Conservation (phyloP, 2,797 vertebrate species). For the Psittacula derbiana region DNA sequence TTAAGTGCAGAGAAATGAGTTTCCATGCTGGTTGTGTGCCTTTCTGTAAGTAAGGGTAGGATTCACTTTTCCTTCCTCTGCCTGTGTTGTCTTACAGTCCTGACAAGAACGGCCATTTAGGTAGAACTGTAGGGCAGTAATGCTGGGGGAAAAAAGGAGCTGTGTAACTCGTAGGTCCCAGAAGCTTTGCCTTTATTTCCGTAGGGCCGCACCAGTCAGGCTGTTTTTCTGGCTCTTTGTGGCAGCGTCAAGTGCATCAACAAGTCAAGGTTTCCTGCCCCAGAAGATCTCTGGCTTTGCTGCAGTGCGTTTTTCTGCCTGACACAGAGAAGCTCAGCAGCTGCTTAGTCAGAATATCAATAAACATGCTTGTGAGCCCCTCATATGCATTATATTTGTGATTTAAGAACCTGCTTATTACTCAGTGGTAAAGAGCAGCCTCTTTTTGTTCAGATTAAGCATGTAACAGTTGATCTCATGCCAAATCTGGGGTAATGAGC, state of each 20-base stretch:
- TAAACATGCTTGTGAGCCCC: background rate
- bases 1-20: background rate
- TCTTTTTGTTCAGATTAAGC: background rate
- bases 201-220: rapidly evolving
- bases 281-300: background rate
- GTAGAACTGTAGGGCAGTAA: background rate
- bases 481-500: background rate
- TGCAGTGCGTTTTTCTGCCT: background rate
- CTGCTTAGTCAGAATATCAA: background rate
- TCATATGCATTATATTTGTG: background rate
- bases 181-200: background rate
- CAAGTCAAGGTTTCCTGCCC: background rate
- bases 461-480: background rate
- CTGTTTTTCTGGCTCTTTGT: background rate
- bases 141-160: background rate
- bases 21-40: rapidly evolving
- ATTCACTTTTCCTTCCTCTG: background rate
- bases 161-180: background rate
- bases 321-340: background rate
- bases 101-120: background rate
- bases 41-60: rapidly evolving
- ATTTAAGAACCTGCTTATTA: background rate
- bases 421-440: background rate
- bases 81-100: background rate
- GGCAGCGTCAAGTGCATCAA: background rate